These are phyloP conservation scores for Homarus gammarus DNA, from an alignment of 2,888 invertebrate species.

Conservation along the genomic window DNA sequence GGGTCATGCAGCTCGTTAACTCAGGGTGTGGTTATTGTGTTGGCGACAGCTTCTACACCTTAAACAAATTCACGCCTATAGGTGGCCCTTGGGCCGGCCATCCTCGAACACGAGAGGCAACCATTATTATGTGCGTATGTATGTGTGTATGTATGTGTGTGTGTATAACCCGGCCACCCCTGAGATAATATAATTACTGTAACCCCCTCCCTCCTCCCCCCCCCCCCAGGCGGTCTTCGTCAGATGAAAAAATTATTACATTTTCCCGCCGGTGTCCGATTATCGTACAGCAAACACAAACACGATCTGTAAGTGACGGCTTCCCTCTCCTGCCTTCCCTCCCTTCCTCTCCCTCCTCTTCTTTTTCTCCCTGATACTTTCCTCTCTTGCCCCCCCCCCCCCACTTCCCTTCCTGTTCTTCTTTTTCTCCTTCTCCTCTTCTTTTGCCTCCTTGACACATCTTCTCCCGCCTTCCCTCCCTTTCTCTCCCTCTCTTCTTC, in stretches of 20 bases:
- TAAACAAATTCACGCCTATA: no score
- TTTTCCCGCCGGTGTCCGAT: constrained; percentile 18
- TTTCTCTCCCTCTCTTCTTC: background rate
- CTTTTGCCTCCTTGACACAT: no score
- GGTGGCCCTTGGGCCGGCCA: no score
- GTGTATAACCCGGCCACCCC: background rate
- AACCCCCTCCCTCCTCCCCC: no score
- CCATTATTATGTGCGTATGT: background rate
- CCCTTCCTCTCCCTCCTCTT: background rate
- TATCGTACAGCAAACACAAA: constrained; percentile 12
- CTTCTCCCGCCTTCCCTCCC: background rate
- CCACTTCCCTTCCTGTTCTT: background rate
- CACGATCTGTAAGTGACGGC: constrained; percentile 17
- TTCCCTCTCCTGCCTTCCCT: background rate
- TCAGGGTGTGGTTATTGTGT: no score
- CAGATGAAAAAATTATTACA: constrained; percentile 22
- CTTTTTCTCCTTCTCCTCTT: background rate
- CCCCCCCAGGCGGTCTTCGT: background rate
- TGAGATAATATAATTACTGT: constrained; percentile 43
- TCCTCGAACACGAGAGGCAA: no score
- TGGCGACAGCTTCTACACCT: no score
- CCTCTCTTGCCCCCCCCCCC: no score
- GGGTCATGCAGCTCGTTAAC: no score
- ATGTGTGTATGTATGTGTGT: background rate
- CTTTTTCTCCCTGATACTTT: no score